phyloP scores from a whole-genome alignment of 2,797 vertebrate genomes.

The Darevskia nairensis region DNA sequence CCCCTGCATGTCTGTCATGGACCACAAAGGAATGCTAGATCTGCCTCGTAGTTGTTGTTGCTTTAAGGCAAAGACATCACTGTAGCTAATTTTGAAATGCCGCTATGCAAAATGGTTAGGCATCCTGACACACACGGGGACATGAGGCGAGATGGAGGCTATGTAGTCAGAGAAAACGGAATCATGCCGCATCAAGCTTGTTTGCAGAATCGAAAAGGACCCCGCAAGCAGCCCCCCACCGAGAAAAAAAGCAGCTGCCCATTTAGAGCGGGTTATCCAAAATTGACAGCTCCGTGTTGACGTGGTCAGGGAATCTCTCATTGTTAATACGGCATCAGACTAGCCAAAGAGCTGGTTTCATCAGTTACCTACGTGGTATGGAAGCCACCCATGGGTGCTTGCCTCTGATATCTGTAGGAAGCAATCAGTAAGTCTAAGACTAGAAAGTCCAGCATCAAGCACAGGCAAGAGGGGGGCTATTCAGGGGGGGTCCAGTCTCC shows the following conservation, averaged over 20 bases:
- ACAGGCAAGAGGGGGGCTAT: neutral
- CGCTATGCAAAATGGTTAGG: neutral
- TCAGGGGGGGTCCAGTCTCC: neutral
- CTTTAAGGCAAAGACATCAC: slow-evolving; percentile 74
- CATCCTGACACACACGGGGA: slow-evolving; percentile 17
- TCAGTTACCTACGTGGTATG: neutral
- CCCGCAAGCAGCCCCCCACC: no score
- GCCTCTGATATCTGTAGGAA: neutral
- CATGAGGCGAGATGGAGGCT: slow-evolving; percentile 12
- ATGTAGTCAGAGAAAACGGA: slow-evolving; percentile 14
- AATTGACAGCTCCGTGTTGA: neutral
- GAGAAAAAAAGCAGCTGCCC: no score
- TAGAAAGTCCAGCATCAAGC: neutral
- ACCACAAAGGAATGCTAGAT: slow-evolving; percentile 18
- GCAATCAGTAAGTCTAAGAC: neutral
- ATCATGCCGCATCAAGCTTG: neutral
- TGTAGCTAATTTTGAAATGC: slow-evolving; percentile 61
- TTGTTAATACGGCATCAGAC: no score
- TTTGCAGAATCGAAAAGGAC: neutral
- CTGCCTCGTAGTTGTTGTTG: slow-evolving; percentile 14
- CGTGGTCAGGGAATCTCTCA: neutral
- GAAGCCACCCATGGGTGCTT: no score
- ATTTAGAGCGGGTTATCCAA: neutral
- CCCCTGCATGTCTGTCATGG: neutral
- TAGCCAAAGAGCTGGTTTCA: neutral